Base-by-base conservation (phyloP, 1,140 invertebrate species). In the Drosophila nasuta region DNA sequence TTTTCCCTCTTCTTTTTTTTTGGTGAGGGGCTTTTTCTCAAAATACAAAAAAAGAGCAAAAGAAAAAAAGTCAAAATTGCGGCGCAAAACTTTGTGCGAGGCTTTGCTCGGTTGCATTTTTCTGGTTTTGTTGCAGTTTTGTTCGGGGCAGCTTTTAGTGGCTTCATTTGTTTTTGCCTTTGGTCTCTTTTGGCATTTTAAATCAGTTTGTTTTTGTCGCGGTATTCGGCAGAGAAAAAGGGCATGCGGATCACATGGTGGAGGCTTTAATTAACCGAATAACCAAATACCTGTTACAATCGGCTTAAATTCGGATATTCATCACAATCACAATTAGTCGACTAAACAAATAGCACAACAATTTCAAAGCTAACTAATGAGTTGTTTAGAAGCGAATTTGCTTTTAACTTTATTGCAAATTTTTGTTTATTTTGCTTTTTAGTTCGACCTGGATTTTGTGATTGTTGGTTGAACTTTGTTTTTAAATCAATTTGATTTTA, bases 91-190 rank as follows among this genome's bases (percentile, higher is more conserved):
- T 74, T 68, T 74, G 56, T 62, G 49, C 41, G 48, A 41, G 30
- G 64, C 33, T 74, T 74, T 45, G 25, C 25, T 74, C 30, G 70
- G 65, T 57, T 74, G 49, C 49, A 74, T 69, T 69, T 74, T 69
- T 48, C 25, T 62, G 63, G 54, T 62, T 56, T 33, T 68, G 3
- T 54, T 60, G 11, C 43, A 33, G n/a, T 64, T 70, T 51, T 62
- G 58, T 70, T 25, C 17, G 43, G 5, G 7, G n/a, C 58, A 70
- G 72, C 59, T 75, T 75, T 74, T 75, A 63, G 72, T 75, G 66
- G 66, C 66, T 75, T 75, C 52, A 75, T 75, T 74, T 74, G 71
- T 69, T 69, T 69, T 43, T 43, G 66, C 58, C 38, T 48, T 57
- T 25, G 58, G 51, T 45, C 52, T 49, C 43, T 64, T 49, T 63